phyloP scores from a whole-genome alignment of 2,113 vertebrate genomes.

The Chrysemys picta region DNA sequence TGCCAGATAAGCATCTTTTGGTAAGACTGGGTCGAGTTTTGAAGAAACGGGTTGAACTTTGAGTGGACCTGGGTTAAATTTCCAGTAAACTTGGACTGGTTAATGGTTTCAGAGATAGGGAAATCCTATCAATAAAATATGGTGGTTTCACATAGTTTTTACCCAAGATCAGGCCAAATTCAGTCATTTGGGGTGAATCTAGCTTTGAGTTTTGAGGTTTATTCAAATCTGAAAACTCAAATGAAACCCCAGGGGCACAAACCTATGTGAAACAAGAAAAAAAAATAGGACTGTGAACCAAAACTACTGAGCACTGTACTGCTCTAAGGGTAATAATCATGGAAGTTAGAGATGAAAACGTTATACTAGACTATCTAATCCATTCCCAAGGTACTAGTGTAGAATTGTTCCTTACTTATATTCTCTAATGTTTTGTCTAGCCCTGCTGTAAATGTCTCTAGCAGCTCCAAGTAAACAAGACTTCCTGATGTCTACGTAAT shows the following conservation, averaged over 20 bases:
- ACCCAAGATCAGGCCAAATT: not conserved
- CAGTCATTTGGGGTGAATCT: not conserved
- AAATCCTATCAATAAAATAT: not conserved
- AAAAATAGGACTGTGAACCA: not conserved
- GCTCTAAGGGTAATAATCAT: not conserved
- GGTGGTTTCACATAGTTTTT: not conserved
- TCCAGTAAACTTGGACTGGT: not conserved
- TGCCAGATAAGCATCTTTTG: not conserved
- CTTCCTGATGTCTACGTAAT: not conserved
- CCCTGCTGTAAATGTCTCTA: not conserved
- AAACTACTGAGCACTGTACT: not conserved
- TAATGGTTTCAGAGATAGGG: not conserved
- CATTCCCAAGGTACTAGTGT: not conserved
- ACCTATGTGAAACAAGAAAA: not conserved
- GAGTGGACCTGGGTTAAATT: not conserved
- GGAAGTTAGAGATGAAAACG: not conserved
- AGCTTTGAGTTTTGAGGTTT: not conserved
- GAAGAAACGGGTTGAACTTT: not conserved
- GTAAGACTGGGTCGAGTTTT: not conserved
- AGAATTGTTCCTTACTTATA: not conserved
- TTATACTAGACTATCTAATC: not conserved
- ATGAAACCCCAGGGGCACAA: not conserved
- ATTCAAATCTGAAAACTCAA: not conserved
- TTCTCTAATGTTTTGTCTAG: not conserved
- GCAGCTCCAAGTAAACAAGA: not conserved